These are phyloP conservation scores for Lucilia sericata DNA, from an alignment of 1,140 invertebrate species.

Conservation along the genomic window DNA sequence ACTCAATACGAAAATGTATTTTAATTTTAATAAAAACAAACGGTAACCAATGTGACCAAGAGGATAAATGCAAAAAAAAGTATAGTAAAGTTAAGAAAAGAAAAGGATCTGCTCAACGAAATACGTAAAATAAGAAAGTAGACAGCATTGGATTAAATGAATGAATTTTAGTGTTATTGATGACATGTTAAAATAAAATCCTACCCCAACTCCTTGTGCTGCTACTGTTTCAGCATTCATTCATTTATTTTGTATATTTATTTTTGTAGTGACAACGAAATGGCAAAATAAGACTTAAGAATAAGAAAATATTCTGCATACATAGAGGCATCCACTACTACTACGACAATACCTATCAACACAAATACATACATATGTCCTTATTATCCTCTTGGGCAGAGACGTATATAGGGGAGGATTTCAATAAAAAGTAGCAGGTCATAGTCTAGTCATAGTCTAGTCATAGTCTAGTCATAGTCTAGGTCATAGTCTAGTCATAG, in stretches of 20 bases:
- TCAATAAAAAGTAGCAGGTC: no score
- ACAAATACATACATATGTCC: not conserved
- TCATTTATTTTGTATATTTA: no score
- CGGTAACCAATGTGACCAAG: conserved; percentile 25
- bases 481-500: no score
- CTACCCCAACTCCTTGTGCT: conserved; percentile 5
- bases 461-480: no score
- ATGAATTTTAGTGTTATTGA: conserved; percentile 40
- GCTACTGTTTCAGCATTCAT: not conserved
- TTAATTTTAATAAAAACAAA: conserved; percentile 45
- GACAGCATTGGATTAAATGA: conserved; percentile 34
- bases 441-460: no score
- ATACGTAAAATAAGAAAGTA: not conserved
- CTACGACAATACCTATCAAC: not conserved
- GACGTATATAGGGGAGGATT: no score
- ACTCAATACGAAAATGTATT: conserved; percentile 21
- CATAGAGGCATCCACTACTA: not conserved
- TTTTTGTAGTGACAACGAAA: conserved; percentile 16
- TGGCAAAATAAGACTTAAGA: conserved; percentile 18
- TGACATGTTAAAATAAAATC: conserved; percentile 41
- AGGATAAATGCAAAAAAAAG: not conserved
- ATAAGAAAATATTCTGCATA: conserved; percentile 10
- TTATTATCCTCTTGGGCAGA: not conserved
- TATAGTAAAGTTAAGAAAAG: not conserved
- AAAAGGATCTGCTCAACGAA: not conserved